Conservation (phyloP, 2,888 invertebrate genomes). For the Oegoconia quadripuncta region DNA sequence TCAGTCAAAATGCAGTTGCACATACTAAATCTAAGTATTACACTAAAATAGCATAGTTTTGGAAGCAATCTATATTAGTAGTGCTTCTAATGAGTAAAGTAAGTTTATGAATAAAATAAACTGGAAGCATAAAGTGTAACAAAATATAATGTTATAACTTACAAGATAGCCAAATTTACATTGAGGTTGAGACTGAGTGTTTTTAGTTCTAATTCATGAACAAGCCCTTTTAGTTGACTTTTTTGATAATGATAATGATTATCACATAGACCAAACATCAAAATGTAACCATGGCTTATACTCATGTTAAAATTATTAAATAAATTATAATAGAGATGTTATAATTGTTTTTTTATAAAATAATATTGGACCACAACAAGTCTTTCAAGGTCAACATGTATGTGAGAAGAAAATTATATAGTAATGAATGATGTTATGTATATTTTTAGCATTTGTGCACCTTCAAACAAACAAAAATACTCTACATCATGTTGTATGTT, state of each 20-base stretch:
- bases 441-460: slow-evolving; percentile 14
- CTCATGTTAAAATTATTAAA: slow-evolving; percentile 15
- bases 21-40: slow-evolving; percentile 53
- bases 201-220: too few relatives aligned
- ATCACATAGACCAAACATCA: too few relatives aligned
- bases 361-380: slow-evolving; percentile 71
- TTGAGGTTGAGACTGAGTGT: too few relatives aligned
- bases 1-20: slow-evolving; percentile 70
- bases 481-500: slow-evolving; percentile 1
- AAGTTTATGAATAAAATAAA: slow-evolving; percentile 42
- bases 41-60: slow-evolving; percentile 60
- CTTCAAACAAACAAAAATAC: slow-evolving; percentile 3
- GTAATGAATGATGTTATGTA: too few relatives aligned
- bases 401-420: too few relatives aligned
- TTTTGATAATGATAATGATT: too few relatives aligned
- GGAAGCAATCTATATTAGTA: slow-evolving; percentile 69
- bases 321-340: too few relatives aligned
- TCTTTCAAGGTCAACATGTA: slow-evolving; percentile 38
- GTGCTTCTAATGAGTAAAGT: slow-evolving; percentile 50
- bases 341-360: too few relatives aligned
- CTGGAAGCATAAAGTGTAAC: slow-evolving; percentile 54
- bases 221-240: too few relatives aligned
- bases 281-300: background rate
- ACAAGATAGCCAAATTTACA: background rate
- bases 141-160: slow-evolving; percentile 24